Evolutionary conservation across 2,113 vertebrate species (phyloP).

Genomic region (Gadus chalcogrammus): DNA sequence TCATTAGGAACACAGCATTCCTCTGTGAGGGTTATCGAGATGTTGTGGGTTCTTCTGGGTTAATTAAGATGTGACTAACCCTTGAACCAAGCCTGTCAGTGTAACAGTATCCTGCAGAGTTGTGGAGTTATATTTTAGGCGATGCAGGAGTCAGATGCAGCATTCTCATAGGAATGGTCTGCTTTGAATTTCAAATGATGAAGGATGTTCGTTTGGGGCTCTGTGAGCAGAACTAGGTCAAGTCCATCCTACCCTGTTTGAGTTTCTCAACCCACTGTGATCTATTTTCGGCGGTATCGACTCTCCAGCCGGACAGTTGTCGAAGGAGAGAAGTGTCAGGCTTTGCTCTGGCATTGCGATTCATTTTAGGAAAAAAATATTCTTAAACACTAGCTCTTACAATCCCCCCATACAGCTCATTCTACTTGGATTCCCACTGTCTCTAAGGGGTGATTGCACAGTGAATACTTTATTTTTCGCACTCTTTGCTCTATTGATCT

Average conservation of each 20-base stretch:
- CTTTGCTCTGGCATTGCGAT: background rate
- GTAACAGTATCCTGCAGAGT: no score
- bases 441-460: slow-evolving; percentile 17
- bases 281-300: slow-evolving; percentile 40
- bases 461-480: slow-evolving; percentile 21
- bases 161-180: slow-evolving; percentile 28
- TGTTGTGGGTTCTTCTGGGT: no score
- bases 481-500: slow-evolving; percentile 40
- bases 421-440: background rate
- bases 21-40: no score
- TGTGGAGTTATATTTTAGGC: background rate
- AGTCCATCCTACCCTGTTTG: slow-evolving; percentile 43
- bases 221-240: slow-evolving; percentile 60
- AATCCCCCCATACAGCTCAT: slow-evolving; percentile 1
- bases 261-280: slow-evolving; percentile 44
- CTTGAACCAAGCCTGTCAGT: no score
- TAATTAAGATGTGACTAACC: no score
- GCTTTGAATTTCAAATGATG: slow-evolving; percentile 45
- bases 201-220: slow-evolving; percentile 33
- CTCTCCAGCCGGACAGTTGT: slow-evolving; percentile 8
- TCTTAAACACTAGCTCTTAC: slow-evolving; percentile 11
- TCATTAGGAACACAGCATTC: no score
- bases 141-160: slow-evolving; percentile 26
- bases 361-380: slow-evolving; percentile 3
- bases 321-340: background rate